Percentiles rank a stretch among this genome's conserved stretches.
Conservation (phyloP, 2,113 vertebrate genomes). For the Pongo abelii region DNA sequence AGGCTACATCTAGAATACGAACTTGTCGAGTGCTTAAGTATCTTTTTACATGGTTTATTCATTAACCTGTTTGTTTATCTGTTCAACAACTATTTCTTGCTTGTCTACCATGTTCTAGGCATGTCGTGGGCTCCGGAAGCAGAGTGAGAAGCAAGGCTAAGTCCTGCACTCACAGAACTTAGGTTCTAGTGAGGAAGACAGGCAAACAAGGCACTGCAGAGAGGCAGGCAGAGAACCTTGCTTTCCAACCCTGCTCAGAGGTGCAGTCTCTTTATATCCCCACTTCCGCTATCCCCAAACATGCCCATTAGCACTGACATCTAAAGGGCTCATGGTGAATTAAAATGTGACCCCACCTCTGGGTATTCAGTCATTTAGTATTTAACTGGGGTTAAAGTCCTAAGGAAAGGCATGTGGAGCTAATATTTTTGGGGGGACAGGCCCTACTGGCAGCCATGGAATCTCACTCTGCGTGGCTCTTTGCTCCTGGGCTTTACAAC, state of each 20-base stretch:
- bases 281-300: not conserved
- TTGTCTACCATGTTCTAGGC: not conserved
- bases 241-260: not conserved
- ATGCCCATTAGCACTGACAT: not conserved
- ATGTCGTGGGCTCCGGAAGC: not conserved
- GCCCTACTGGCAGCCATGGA: not conserved
- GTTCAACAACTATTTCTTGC: not conserved
- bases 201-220: fast-evolving
- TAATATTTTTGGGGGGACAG: not conserved
- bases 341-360: not conserved
- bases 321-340: not conserved
- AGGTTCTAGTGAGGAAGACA: not conserved
- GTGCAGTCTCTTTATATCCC: not conserved
- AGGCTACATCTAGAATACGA: not conserved
- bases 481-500: not conserved
- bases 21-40: not conserved
- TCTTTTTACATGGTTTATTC: not conserved
- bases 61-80: not conserved
- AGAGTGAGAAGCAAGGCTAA: not conserved
- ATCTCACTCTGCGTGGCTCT: not conserved
- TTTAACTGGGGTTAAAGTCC: not conserved
- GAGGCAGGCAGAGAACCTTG: not conserved
- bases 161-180: not conserved
- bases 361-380: not conserved
- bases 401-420: not conserved